Conservation (phyloP, 2,888 invertebrate species). For the Conus canariensis region DNA sequence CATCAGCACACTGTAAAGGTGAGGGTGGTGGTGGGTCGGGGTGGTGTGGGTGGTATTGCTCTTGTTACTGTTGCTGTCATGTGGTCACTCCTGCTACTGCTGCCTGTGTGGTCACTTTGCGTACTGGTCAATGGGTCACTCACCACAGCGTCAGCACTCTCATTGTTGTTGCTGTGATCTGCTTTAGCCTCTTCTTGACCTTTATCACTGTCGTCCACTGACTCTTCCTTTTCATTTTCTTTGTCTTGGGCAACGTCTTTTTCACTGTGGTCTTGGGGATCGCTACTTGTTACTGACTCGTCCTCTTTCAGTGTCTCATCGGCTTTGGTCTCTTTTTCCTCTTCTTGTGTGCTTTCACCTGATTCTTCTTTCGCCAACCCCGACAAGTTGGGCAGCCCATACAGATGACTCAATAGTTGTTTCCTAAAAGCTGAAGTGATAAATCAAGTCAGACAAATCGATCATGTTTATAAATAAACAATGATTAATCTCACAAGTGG, state of each 20-base stretch:
- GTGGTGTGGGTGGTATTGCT: conserved; percentile 19
- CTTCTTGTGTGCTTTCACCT: conserved; percentile 30
- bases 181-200: background rate
- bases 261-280: background rate
- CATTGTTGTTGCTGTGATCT: conserved; percentile 20
- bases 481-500: no score
- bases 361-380: conserved; percentile 15
- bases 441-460: background rate
- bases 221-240: conserved; percentile 13
- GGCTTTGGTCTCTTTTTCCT: background rate
- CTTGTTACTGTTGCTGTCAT: conserved; percentile 12
- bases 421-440: conserved; percentile 22
- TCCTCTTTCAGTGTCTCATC: conserved; percentile 25
- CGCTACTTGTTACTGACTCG: background rate
- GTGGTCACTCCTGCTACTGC: background rate
- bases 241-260: conserved; percentile 35
- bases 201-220: background rate
- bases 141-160: background rate
- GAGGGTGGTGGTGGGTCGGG: conserved; percentile 30
- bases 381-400: conserved; percentile 22
- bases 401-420: conserved; percentile 31
- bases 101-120: background rate
- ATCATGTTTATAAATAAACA: no score
- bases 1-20: conserved; percentile 31
- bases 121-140: background rate